Evolutionary conservation across 2,888 invertebrate genomes (phyloP).

Genomic region (Tenthredo mesomela): DNA sequence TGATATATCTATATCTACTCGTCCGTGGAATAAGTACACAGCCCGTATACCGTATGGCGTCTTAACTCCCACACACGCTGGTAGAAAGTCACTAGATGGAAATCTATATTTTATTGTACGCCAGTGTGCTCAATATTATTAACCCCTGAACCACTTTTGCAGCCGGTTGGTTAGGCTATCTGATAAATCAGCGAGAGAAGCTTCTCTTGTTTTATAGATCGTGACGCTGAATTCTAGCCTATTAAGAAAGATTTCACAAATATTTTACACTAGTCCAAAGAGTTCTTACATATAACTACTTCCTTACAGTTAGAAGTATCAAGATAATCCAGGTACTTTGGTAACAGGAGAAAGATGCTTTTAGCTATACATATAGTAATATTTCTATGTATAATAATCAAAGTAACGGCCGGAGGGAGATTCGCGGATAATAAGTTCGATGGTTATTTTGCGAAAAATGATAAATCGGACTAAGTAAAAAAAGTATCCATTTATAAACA

Average conservation of each 20-base stretch:
- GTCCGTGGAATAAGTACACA: slow-evolving; percentile 52
- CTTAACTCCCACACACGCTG: slow-evolving; percentile 73
- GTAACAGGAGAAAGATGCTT: no score
- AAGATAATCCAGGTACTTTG: background rate
- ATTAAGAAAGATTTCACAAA: slow-evolving; percentile 31
- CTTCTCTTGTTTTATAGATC: slow-evolving; percentile 26
- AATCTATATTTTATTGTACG: slow-evolving; percentile 77
- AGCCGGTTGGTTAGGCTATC: slow-evolving; percentile 58
- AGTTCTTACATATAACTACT: background rate
- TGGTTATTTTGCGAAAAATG: background rate
- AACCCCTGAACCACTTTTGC: slow-evolving; percentile 50
- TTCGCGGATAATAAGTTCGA: background rate
- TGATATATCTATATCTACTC: slow-evolving; percentile 33
- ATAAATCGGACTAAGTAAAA: background rate
- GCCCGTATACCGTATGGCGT: slow-evolving; percentile 73
- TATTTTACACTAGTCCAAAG: background rate
- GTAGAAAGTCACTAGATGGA: slow-evolving; percentile 77
- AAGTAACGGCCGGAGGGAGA: background rate
- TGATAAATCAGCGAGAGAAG: slow-evolving; percentile 25
- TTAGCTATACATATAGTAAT: no score
- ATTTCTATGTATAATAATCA: background rate
- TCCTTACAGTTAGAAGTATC: background rate
- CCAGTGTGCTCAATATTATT: slow-evolving; percentile 72
- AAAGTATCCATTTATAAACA: slow-evolving; percentile 25
- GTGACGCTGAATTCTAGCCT: slow-evolving; percentile 11